Evolutionary conservation across 2,113 vertebrate species (phyloP).

Genomic region (Vidua macroura): DNA sequence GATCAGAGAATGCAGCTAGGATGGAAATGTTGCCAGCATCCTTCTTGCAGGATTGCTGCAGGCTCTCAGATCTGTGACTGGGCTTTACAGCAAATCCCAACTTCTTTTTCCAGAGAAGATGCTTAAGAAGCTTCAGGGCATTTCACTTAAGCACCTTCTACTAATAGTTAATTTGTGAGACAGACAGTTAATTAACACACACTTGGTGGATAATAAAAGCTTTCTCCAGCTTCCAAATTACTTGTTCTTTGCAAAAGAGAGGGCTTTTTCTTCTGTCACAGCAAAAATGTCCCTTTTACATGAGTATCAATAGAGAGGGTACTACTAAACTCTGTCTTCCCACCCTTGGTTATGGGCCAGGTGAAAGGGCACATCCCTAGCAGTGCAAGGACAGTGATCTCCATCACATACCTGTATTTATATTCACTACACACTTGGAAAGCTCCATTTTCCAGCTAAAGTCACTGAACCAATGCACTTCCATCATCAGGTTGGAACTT

Average conservation of each 20-base stretch:
- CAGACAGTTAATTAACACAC: slow-evolving; percentile 45
- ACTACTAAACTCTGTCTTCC: neutral
- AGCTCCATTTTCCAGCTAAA: neutral
- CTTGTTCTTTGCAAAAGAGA: slow-evolving; percentile 4
- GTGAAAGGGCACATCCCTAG: neutral
- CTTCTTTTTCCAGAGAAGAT: neutral
- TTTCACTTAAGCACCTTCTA: slow-evolving; percentile 14
- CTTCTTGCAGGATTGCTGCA: slow-evolving; percentile 1
- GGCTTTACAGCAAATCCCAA: neutral
- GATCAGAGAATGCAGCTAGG: neutral
- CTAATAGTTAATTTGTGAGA: slow-evolving; percentile 20
- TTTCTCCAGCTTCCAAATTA: neutral
- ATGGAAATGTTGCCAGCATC: slow-evolving; percentile 6
- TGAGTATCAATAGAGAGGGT: neutral
- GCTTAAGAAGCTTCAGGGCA: slow-evolving; percentile 20
- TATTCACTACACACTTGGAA: neutral
- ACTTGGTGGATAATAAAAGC: neutral
- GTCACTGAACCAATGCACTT: neutral
- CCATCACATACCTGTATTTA: neutral
- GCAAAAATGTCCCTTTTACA: neutral
- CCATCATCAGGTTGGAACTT: neutral
- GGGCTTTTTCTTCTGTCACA: neutral
- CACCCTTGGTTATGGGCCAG: neutral
- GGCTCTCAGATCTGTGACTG: neutral
- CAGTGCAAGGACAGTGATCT: neutral